phyloP scores from a whole-genome alignment of 2,888 invertebrate species.

The Imbricaverruca yamaguchii region DNA sequence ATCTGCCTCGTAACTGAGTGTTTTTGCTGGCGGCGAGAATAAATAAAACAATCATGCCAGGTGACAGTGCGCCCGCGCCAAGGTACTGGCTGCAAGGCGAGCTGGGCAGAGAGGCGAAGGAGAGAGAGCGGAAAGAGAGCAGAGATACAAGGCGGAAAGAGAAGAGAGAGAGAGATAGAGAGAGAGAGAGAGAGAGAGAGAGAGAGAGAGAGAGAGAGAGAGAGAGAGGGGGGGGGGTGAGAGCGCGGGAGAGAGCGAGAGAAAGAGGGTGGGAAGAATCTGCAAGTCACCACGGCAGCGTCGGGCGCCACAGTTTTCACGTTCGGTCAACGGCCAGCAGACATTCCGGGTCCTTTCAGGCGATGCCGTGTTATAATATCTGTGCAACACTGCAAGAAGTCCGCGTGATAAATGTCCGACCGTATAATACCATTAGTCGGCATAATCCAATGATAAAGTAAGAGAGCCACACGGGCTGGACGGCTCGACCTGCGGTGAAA shows the following conservation, averaged over 20 bases:
- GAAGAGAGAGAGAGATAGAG: too few species aligned
- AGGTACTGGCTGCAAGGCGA: too few species aligned
- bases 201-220: too few species aligned
- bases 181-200: too few species aligned
- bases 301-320: background rate
- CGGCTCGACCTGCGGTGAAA: background rate
- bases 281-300: background rate
- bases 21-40: background rate
- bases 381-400: slow-evolving; percentile 13
- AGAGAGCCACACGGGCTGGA: background rate
- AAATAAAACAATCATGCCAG: slow-evolving; percentile 1
- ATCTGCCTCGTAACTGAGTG: background rate
- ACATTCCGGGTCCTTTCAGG: background rate
- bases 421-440: slow-evolving; percentile 20
- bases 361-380: slow-evolving; percentile 13
- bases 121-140: too few species aligned
- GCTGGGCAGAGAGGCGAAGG: too few species aligned
- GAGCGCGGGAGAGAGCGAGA: too few species aligned
- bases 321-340: background rate
- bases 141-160: too few species aligned
- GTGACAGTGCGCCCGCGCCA: background rate
- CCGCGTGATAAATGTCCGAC: slow-evolving; percentile 11
- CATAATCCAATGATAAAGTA: slow-evolving; percentile 21
- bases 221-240: background rate
- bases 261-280: background rate